Percentiles rank a stretch among this genome's conserved stretches.
These are phyloP conservation scores for Eumeta japonica DNA, from an alignment of 1,140 invertebrate genomes.

Conservation along the genomic window DNA sequence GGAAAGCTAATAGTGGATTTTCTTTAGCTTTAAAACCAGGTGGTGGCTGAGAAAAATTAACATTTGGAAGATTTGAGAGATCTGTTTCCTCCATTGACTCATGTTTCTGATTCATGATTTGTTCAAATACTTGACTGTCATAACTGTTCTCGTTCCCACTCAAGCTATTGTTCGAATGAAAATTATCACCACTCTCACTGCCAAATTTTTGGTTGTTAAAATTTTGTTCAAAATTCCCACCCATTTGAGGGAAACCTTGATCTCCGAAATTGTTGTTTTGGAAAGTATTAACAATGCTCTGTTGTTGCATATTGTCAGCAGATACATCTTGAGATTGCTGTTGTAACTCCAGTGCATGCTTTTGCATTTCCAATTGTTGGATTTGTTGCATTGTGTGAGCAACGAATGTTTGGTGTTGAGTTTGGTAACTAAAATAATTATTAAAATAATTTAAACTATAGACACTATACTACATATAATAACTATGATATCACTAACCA, in stretches of 20 bases:
- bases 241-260: constrained; percentile 29
- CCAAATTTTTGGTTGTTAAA: constrained; percentile 37
- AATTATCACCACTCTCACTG: constrained; percentile 47
- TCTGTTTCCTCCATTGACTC: constrained; percentile 35
- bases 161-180: constrained; percentile 43
- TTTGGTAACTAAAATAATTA: constrained; percentile 67
- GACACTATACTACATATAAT: background rate
- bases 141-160: constrained; percentile 50
- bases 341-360: constrained; percentile 72
- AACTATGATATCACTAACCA: constrained; percentile 7
- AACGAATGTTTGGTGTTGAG: constrained; percentile 93
- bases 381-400: constrained; percentile 87
- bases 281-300: constrained; percentile 30
- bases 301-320: constrained; percentile 26
- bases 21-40: constrained; percentile 55
- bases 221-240: constrained; percentile 31
- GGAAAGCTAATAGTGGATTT: constrained; percentile 39
- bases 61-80: constrained; percentile 36
- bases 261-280: constrained; percentile 40
- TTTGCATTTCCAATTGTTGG: constrained; percentile 79
- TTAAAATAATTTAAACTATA: constrained; percentile 5
- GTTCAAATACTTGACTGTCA: constrained; percentile 48
- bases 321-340: constrained; percentile 30
- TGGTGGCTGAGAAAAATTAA: constrained; percentile 60
- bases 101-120: constrained; percentile 32